Evolutionary conservation across 2,797 vertebrate genomes (phyloP), one percentile per base, ranked within the genome.

Genomic region (Anabas testudineus): DNA sequence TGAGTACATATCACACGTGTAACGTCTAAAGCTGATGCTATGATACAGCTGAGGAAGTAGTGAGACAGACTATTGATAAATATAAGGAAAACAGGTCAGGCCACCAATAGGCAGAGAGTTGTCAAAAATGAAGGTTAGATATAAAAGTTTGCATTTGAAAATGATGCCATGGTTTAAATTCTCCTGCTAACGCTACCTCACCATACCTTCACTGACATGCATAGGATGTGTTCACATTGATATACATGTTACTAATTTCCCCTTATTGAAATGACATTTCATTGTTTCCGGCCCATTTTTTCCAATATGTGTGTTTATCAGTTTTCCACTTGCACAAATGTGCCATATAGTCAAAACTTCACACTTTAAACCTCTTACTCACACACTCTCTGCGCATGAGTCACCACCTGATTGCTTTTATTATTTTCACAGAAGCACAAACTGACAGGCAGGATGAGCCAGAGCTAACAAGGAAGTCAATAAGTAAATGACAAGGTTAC

Each of bases 341-440:
- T 10, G 34, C 10, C 34, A 34, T 12, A 2, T 34, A 34, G 34
- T 34, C 10, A 34, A 34, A 34, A 34, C 34, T 2, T 10, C 9
- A 34, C 9, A 10, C 34, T 34, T 12, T 34, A 30, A 7, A 30
- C 28, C 28, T 26, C 26, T 5, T 30, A 34, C 34, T 9, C 34
- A 39, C 49, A 24, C 36, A 15, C 47, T 19, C 21, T 18, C 6
- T 42, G 9, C 4, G 6, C 19, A 39, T 61, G 66, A 65, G 43
- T 55, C 16, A 26, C 13, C 14, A 64, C 12, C 14, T 37, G 12
- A 43, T 64, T 10, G 13, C 18, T 57, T 13, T 41, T 51, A 30
- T 45, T 73, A 47, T 71, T 80, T 76, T 46, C 26, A 51, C 61
- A 71, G 22, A 7, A 32, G 18, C 13, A 16, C 21, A 54, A 1